Evolutionary conservation across 2,113 vertebrate genomes (phyloP), one percentile per base, ranked within the genome.

Genomic region (cat (Felis catus)): DNA sequence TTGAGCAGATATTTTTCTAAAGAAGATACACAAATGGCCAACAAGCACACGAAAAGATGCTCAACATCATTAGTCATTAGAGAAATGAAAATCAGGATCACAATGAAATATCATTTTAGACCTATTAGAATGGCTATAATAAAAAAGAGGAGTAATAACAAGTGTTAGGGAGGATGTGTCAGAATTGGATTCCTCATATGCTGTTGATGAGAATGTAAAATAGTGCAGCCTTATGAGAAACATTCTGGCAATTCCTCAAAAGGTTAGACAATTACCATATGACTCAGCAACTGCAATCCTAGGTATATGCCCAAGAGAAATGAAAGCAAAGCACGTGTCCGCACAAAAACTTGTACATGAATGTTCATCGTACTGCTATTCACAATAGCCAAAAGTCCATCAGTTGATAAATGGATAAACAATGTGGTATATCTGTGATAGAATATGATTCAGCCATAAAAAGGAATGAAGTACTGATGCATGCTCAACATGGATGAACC

Each of bases 51-150:
- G 53, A 85, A 94, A 86, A 88, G 41, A 65, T 91, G 63, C 41
- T 91, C 29, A 68, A 68, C 33, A 80, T 70, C 14, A 39, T 79
- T 61, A 73, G 29, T 80, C 58, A 85, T 63, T 89, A 88, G 58
- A 39, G 25, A 94, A 89, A 48, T 58, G 39, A 53, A 95, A 92
- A 94, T 85, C 70, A 66, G 88, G 63, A 81, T 61, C 66, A 96
- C n/a, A 76, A 63, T 58, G 61, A 68, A 29, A 53, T 41, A 70
- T 2, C 15, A 39, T 36, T 85, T 89, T 70, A 86, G 1, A 97
- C 19, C 48, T 65, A 71, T 36, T 41, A 76, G 79, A 55, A 92
- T 78, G n/a, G 84, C 19, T 86, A 61, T 80, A 84, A 95, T 92
- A 27, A 61, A 85, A 91, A 85, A 85, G 23, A 71, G 4, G 12